These are phyloP conservation scores for Branchinecta lynchi DNA, from an alignment of 1,140 invertebrate genomes.

Conservation along the genomic window DNA sequence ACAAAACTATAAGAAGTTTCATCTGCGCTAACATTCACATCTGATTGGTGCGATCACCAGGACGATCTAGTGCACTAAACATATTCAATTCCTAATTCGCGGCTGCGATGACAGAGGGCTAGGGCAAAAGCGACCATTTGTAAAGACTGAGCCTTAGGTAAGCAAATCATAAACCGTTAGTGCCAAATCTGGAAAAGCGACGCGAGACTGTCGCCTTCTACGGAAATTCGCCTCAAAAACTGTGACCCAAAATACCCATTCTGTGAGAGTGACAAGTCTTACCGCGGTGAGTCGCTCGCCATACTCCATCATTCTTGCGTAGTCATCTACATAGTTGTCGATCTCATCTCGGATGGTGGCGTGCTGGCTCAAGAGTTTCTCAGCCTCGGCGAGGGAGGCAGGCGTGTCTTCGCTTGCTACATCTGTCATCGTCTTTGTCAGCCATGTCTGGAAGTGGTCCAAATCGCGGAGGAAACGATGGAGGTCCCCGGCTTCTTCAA, in stretches of 20 bases:
- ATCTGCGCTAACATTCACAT: neutral
- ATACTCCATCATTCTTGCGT: conserved; percentile 98
- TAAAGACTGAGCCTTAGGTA: no score
- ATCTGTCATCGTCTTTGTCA: conserved; percentile 93
- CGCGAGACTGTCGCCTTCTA: no score
- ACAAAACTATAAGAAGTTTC: neutral
- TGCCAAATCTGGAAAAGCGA: no score
- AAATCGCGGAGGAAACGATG: conserved; percentile 95
- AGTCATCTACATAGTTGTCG: conserved; percentile 95
- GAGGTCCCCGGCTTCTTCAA: conserved; percentile 96
- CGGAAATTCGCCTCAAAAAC: no score
- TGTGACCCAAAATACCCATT: no score
- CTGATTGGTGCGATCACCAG: neutral
- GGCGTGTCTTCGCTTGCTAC: conserved; percentile 97
- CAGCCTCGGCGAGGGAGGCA: conserved; percentile 85
- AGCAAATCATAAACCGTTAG: no score
- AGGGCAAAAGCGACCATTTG: no score
- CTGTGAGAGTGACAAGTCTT: conserved; percentile 25
- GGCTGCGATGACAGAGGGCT: no score
- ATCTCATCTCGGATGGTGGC: conserved; percentile 97
- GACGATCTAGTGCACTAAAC: no score
- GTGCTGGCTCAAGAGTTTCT: conserved; percentile 89
- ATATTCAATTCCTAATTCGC: no score
- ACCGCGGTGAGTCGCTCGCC: conserved; percentile 84
- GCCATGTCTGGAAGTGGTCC: conserved; percentile 98